Conservation (phyloP, 2,888 invertebrate species). For the Ectemnius continuus region DNA sequence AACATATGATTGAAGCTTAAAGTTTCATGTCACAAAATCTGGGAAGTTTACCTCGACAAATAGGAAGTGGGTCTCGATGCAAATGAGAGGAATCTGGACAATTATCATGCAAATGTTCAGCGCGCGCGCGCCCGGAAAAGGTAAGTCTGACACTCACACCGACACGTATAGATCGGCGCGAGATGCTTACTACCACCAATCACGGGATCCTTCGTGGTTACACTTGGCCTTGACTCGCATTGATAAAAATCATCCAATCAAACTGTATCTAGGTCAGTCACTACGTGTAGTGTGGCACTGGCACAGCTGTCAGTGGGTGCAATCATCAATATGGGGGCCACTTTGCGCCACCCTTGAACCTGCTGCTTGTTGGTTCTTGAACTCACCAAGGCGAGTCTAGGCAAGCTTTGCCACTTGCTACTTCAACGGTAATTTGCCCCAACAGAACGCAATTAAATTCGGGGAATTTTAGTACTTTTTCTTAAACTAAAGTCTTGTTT, state of each 20-base stretch:
- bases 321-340: constrained; percentile 18
- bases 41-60: too few relatives aligned
- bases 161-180: neutral
- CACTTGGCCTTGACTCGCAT: constrained; percentile 57
- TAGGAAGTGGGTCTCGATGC: too few relatives aligned
- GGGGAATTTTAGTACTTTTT: too few relatives aligned
- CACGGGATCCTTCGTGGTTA: constrained; percentile 24
- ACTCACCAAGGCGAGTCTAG: constrained; percentile 12
- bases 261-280: constrained; percentile 51
- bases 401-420: neutral
- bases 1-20: too few relatives aligned
- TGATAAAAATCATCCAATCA: constrained; percentile 51
- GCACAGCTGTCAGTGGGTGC: constrained; percentile 12
- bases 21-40: too few relatives aligned
- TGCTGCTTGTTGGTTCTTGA: constrained; percentile 26
- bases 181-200: neutral
- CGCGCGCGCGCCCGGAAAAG: constrained; percentile 11
- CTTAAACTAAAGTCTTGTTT: too few relatives aligned
- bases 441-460: too few relatives aligned
- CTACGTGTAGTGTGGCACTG: constrained; percentile 12
- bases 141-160: constrained; percentile 1
- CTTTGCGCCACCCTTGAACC: constrained; percentile 49
- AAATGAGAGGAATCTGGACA: neutral
- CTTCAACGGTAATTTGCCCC: neutral
- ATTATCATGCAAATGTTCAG: constrained; percentile 8